Conservation (phyloP, 2,113 vertebrate genomes). For the Diadophis punctatus region DNA sequence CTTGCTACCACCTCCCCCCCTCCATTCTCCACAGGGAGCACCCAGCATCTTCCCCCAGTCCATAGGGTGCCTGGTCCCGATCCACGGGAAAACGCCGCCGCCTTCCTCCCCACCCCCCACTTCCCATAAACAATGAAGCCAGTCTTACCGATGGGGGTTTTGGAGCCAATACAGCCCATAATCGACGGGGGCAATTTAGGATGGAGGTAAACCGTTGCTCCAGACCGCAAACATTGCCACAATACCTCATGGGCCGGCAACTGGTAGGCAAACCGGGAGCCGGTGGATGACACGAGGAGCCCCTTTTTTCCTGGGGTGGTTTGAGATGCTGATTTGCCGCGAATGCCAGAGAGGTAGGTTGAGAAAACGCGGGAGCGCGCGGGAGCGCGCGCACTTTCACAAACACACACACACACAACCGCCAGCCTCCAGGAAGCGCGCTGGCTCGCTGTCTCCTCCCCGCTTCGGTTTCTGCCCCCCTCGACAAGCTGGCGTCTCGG, state of each 20-base stretch:
- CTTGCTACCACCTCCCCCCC: neutral
- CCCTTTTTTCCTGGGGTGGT: neutral
- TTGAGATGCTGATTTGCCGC: neutral
- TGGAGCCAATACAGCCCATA: slow-evolving; percentile 88
- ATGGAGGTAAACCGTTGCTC: slow-evolving; percentile 47
- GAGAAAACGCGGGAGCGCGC: neutral
- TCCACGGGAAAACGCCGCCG: neutral
- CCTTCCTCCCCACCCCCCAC: neutral
- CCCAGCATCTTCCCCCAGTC: neutral
- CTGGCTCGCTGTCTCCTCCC: neutral
- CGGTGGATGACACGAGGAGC: neutral
- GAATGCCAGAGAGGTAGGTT: neutral
- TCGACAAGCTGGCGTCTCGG: slow-evolving; percentile 15
- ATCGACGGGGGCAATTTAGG: slow-evolving; percentile 56
- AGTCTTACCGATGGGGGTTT: slow-evolving; percentile 82
- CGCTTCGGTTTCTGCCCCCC: neutral
- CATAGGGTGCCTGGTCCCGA: neutral
- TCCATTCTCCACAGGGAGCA: neutral
- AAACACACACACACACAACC: neutral
- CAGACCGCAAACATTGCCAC: slow-evolving; percentile 55
- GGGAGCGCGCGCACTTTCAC: neutral
- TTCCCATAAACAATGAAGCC: slow-evolving; percentile 19
- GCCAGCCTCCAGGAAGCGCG: neutral
- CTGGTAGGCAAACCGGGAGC: slow-evolving; percentile 25
- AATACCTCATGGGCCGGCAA: slow-evolving; percentile 69